A percentile compares a stretch with the other conserved stretches of the same genome.
phyloP scores from a whole-genome alignment of 2,797 vertebrate genomes.

The Fringilla coelebs region DNA sequence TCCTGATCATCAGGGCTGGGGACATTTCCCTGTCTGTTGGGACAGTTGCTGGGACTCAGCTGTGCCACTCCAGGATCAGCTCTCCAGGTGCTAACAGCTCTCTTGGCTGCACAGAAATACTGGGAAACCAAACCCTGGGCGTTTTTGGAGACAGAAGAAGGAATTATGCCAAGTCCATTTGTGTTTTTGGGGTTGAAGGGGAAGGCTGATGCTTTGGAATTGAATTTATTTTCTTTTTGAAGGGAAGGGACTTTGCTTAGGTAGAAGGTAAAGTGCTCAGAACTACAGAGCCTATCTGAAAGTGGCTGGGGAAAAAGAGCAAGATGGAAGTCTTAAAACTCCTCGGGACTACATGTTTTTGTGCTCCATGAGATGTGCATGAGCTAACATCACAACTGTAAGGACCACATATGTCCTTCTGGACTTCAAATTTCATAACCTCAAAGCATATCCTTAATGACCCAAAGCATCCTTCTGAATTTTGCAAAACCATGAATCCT shows the following conservation, averaged over 20 bases:
- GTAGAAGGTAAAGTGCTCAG: not conserved
- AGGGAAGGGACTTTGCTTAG: not conserved
- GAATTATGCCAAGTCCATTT: not conserved
- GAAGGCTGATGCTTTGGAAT: not conserved
- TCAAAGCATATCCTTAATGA: not conserved
- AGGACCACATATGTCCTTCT: not conserved
- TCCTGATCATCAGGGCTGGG: not conserved
- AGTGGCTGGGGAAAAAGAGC: not conserved
- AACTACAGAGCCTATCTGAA: not conserved
- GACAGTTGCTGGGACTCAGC: not conserved
- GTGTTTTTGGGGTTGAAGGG: accelerated
- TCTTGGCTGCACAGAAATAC: not conserved
- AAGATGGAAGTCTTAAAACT: not conserved
- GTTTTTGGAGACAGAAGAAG: not conserved
- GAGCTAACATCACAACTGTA: not conserved
- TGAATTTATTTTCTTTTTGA: not conserved
- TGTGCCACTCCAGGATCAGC: not conserved
- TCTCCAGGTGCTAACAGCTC: not conserved
- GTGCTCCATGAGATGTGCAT: not conserved
- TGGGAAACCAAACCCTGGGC: not conserved
- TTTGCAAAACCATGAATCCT: not conserved
- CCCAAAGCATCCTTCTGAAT: not conserved
- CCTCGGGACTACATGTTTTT: not conserved
- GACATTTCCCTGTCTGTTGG: not conserved
- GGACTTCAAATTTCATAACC: not conserved